A percentile compares a stretch with the other conserved stretches of the same genome.
These are phyloP conservation scores for Gobius niger DNA, from an alignment of 2,113 vertebrate genomes.

Conservation along the genomic window DNA sequence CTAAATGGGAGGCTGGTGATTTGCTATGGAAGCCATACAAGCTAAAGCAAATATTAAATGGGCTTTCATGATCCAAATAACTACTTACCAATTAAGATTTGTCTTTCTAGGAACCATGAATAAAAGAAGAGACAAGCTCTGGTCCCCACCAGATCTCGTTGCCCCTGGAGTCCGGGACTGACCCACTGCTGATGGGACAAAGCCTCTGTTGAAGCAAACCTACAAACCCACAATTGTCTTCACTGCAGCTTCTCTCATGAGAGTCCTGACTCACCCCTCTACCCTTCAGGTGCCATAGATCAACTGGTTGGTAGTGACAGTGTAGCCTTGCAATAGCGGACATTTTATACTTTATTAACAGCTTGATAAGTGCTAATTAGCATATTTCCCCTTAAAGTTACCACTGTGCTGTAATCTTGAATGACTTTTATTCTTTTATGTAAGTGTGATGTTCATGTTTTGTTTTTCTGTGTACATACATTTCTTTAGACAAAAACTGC, in stretches of 20 bases:
- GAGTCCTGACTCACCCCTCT: not conserved
- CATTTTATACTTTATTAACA: too few relatives aligned
- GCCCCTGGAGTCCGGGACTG: constrained; percentile 18
- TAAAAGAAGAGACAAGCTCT: constrained; percentile 20
- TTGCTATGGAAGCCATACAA: not conserved
- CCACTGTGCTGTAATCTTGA: too few relatives aligned
- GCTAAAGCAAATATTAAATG: not conserved
- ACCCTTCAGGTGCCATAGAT: not conserved
- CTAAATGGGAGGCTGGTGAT: too few relatives aligned
- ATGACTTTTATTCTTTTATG: not conserved
- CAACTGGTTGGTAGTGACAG: not conserved
- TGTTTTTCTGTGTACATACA: not conserved
- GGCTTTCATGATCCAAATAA: not conserved
- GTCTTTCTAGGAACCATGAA: constrained; percentile 38
- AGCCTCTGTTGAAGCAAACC: not conserved
- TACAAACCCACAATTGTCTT: not conserved
- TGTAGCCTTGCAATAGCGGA: too few relatives aligned
- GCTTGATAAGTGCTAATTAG: too few relatives aligned
- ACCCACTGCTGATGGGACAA: constrained; percentile 24
- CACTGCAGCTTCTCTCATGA: constrained; percentile 3
- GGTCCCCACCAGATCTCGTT: constrained; percentile 23
- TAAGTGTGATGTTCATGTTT: not conserved
- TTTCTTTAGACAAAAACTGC: too few relatives aligned
- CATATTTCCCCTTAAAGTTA: too few relatives aligned
- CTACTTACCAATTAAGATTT: not conserved